phyloP scores from a whole-genome alignment of 2,888 invertebrate species.

The Odontocolon sp. region DNA sequence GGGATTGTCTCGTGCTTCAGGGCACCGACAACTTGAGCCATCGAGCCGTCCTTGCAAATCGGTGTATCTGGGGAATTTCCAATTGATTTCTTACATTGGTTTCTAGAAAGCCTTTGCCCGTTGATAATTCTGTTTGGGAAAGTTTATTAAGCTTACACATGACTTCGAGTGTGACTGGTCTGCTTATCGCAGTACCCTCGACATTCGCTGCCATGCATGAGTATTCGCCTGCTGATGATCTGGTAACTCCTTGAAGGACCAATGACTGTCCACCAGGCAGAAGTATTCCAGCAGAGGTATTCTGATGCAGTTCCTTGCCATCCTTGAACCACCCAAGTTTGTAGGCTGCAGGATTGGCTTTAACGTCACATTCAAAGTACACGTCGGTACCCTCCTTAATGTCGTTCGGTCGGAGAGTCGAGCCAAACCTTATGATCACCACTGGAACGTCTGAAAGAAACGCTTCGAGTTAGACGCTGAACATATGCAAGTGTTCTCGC shows the following conservation, averaged over 20 bases:
- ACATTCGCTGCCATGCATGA: slow-evolving; percentile 93
- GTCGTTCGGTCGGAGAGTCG: slow-evolving; percentile 91
- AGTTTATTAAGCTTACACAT: slow-evolving; percentile 72
- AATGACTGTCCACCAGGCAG: slow-evolving; percentile 91
- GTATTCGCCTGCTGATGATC: slow-evolving; percentile 93
- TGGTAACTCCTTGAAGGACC: slow-evolving; percentile 91
- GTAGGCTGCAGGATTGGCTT: slow-evolving; percentile 91
- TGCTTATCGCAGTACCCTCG: slow-evolving; percentile 87
- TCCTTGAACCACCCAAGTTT: slow-evolving; percentile 93
- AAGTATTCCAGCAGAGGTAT: slow-evolving; percentile 90
- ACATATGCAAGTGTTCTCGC: not conserved
- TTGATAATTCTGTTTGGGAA: not conserved
- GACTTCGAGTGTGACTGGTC: slow-evolving; percentile 73
- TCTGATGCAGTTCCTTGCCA: slow-evolving; percentile 92
- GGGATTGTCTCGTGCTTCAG: slow-evolving; percentile 93
- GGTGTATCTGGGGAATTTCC: slow-evolving; percentile 77
- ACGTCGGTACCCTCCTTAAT: slow-evolving; percentile 95
- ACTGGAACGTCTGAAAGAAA: slow-evolving; percentile 88
- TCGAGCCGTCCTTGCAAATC: slow-evolving; percentile 84
- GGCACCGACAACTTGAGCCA: slow-evolving; percentile 90
- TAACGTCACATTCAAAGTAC: slow-evolving; percentile 93
- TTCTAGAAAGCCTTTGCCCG: not conserved
- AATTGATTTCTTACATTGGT: no score
- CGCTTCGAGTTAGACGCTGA: not conserved
- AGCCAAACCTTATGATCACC: slow-evolving; percentile 91